Percentiles rank a stretch among this genome's conserved stretches.
Conservation (phyloP, 2,113 vertebrate species). For the Hippopotamus amphibius region DNA sequence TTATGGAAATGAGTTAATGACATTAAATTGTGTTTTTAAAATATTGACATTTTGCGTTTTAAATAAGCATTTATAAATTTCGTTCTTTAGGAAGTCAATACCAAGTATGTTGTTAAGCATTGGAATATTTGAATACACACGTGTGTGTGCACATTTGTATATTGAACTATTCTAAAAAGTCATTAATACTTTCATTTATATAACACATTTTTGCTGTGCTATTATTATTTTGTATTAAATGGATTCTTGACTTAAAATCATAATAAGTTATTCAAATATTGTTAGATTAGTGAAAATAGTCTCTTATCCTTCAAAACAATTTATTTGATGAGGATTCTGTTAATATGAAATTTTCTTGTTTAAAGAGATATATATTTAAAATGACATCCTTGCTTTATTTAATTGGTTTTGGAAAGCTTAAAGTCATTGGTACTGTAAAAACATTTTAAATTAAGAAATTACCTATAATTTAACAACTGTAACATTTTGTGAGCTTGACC, state of each 20-base stretch:
- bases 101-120: neutral
- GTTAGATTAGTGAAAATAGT: neutral
- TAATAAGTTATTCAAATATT: neutral
- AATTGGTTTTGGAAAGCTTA: conserved; percentile 17
- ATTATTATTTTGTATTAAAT: neutral
- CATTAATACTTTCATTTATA: conserved; percentile 4
- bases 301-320: neutral
- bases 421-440: neutral
- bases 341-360: conserved; percentile 12
- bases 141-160: neutral
- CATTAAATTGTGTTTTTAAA: conserved; percentile 17
- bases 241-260: neutral
- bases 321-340: conserved; percentile 41
- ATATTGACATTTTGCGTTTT: neutral
- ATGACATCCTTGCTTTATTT: conserved; percentile 22
- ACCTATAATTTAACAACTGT: neutral
- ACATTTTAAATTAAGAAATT: conserved; percentile 11
- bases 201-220: neutral
- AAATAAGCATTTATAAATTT: neutral
- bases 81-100: neutral
- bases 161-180: neutral
- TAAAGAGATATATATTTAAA: conserved; percentile 35
- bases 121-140: neutral
- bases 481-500: conserved; percentile 30
- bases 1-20: neutral